phyloP scores from a whole-genome alignment of 2,888 invertebrate genomes.

The Nomada ruficornis region DNA sequence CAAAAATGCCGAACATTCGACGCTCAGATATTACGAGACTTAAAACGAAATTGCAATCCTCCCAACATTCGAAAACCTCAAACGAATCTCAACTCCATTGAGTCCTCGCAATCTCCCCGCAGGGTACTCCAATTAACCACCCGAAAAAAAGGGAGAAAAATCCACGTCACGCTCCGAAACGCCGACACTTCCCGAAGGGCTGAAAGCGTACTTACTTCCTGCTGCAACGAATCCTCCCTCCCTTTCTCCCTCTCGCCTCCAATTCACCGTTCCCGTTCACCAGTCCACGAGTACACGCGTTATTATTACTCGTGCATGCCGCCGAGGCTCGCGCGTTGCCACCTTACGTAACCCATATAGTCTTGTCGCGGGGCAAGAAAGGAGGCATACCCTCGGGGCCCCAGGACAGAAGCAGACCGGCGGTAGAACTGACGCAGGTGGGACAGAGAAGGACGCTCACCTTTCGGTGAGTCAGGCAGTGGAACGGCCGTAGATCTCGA shows the following conservation, averaged over 20 bases:
- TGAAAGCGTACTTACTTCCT: constrained; percentile 38
- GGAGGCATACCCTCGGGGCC: constrained; percentile 44
- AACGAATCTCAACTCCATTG: too few species aligned
- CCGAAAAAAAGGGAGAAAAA: background rate
- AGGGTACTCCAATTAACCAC: too few species aligned
- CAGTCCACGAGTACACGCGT: constrained; percentile 45
- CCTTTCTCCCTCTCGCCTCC: background rate
- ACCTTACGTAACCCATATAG: constrained; percentile 70
- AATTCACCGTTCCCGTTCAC: constrained; percentile 33
- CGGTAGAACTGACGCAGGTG: constrained; percentile 18
- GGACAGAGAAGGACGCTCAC: constrained; percentile 38
- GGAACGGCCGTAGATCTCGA: constrained; percentile 56
- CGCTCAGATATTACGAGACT: too few species aligned
- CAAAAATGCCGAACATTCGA: too few species aligned
- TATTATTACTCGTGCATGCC: constrained; percentile 69
- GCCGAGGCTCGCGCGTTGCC: constrained; percentile 65
- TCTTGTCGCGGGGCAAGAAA: constrained; percentile 50
- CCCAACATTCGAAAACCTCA: too few species aligned
- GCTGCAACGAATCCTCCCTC: background rate
- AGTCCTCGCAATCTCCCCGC: too few species aligned
- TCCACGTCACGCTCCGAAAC: background rate
- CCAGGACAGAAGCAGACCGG: constrained; percentile 20
- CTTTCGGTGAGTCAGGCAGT: constrained; percentile 49
- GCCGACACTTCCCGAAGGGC: constrained; percentile 14
- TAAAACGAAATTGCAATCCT: too few species aligned